Percentiles rank a stretch among this genome's conserved stretches.
These are phyloP conservation scores for Ooceraea biroi DNA, from an alignment of 1,140 invertebrate genomes.

Conservation along the genomic window DNA sequence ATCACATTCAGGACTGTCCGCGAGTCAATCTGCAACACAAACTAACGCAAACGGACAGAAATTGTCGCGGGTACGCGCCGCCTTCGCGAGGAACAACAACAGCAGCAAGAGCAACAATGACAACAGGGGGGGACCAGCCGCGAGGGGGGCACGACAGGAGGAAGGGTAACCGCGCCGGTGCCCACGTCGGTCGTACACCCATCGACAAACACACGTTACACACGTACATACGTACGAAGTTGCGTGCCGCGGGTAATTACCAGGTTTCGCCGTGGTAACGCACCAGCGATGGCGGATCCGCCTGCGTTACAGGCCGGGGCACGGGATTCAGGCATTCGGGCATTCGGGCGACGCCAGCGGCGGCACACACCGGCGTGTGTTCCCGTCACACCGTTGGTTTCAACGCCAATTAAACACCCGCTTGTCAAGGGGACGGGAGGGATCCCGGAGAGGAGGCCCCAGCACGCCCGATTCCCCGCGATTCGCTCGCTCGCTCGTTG, in stretches of 20 bases:
- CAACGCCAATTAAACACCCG: slow-evolving; percentile 87
- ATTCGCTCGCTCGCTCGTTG: slow-evolving; percentile 70
- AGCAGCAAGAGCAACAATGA: neutral
- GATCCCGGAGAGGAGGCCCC: too few relatives aligned
- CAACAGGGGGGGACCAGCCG: too few relatives aligned
- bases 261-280: slow-evolving; percentile 83
- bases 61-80: slow-evolving; percentile 38
- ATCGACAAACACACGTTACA: slow-evolving; percentile 43
- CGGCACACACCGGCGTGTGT: slow-evolving; percentile 76
- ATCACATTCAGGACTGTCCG: too few relatives aligned
- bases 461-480: too few relatives aligned
- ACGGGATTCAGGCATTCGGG: slow-evolving; percentile 81
- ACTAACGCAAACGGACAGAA: slow-evolving; percentile 43
- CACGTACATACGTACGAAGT: slow-evolving; percentile 63
- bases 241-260: slow-evolving; percentile 85
- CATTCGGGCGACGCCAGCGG: slow-evolving; percentile 83
- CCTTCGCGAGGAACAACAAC: slow-evolving; percentile 37
- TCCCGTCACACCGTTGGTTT: slow-evolving; percentile 86
- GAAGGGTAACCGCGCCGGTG: slow-evolving; percentile 11
- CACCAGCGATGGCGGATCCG: slow-evolving; percentile 83
- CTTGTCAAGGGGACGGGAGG: slow-evolving; percentile 84
- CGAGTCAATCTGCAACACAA: slow-evolving; percentile 20
- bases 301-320: slow-evolving; percentile 67
- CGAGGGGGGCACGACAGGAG: neutral
- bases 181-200: slow-evolving; percentile 37